These are phyloP conservation scores for Panagrolaimus sp. DNA, from an alignment of 1,140 invertebrate species.

Conservation along the genomic window DNA sequence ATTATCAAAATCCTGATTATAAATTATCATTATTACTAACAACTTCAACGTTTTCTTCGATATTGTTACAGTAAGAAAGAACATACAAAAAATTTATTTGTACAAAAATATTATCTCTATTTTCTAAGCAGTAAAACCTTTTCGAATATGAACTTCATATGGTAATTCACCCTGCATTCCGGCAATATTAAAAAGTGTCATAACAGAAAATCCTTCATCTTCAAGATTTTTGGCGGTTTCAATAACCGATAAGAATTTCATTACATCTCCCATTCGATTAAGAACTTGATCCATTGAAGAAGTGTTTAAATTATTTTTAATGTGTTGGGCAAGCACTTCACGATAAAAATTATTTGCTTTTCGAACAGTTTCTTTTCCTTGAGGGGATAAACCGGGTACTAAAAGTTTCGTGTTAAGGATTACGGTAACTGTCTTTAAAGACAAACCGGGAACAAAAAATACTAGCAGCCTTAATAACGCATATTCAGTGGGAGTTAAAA, in stretches of 20 bases:
- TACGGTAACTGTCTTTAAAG: neutral
- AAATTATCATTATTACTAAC: too few relatives aligned
- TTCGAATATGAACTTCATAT: conserved; percentile 6
- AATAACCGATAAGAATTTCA: neutral
- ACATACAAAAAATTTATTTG: too few relatives aligned
- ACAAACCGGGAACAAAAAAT: neutral
- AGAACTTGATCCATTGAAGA: neutral
- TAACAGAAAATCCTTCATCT: neutral
- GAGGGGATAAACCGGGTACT: neutral
- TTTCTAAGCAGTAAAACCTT: neutral
- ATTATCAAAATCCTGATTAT: too few relatives aligned
- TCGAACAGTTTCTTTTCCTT: conserved; percentile 1
- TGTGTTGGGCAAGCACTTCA: neutral
- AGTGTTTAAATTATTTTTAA: neutral
- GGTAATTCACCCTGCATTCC: neutral
- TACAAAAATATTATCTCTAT: neutral
- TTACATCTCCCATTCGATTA: neutral
- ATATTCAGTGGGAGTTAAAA: neutral
- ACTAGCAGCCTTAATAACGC: neutral
- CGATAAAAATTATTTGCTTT: neutral
- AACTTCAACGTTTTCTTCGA: too few relatives aligned
- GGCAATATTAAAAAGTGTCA: conserved; percentile 1
- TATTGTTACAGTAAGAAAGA: too few relatives aligned
- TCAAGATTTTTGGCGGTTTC: neutral
- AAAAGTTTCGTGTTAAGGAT: neutral